phyloP scores from a whole-genome alignment of 2,888 invertebrate species.

The Pomacea canaliculata region DNA sequence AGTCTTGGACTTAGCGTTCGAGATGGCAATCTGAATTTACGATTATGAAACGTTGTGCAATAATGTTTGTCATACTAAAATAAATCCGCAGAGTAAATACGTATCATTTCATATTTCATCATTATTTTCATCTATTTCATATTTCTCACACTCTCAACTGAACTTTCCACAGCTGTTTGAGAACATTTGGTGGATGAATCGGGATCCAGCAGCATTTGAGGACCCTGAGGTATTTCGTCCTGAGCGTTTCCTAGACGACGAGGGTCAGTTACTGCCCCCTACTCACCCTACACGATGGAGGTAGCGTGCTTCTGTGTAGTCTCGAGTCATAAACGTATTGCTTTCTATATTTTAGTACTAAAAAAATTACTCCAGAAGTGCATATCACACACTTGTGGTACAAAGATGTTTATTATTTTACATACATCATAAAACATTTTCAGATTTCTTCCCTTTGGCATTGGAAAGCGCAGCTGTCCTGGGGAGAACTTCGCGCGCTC shows the following conservation, averaged over 20 bases:
- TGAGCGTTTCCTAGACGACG: constrained; percentile 36
- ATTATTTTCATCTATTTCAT: not conserved
- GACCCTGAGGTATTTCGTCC: constrained; percentile 41
- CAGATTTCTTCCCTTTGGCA: constrained; percentile 25
- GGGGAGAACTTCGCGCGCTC: constrained; percentile 24
- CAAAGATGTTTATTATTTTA: too few species aligned
- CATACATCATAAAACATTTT: too few species aligned
- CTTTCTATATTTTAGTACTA: too few species aligned
- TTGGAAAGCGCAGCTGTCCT: constrained; percentile 20
- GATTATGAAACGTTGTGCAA: too few species aligned
- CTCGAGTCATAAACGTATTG: too few species aligned
- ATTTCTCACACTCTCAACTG: not conserved
- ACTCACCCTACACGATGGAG: constrained; percentile 34
- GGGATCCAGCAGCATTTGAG: constrained; percentile 34
- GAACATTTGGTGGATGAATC: constrained; percentile 36
- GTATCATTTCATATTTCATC: too few species aligned
- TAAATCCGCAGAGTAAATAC: too few species aligned
- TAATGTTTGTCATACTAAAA: too few species aligned
- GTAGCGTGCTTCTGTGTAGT: constrained; percentile 13
- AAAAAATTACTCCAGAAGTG: too few species aligned
- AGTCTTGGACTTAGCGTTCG: too few species aligned
- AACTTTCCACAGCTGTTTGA: constrained; percentile 15
- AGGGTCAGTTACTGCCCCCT: constrained; percentile 34
- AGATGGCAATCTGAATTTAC: too few species aligned
- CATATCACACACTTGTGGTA: too few species aligned